Evolutionary conservation across 2,888 invertebrate species (phyloP).

Genomic region (Machimus rusticus): DNA sequence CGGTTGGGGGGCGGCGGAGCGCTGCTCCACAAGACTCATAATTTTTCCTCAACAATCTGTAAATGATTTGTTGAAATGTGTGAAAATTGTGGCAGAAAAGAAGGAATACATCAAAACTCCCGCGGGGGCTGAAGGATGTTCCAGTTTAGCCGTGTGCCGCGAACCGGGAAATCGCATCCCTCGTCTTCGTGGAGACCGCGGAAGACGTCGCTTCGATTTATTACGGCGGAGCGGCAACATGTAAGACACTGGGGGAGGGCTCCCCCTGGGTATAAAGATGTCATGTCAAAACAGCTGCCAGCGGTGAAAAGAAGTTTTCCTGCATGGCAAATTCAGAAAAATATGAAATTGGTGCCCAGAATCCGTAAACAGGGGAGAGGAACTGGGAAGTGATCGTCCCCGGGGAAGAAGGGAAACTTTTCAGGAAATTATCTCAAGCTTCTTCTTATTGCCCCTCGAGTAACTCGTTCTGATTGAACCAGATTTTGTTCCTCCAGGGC

Average conservation of each 20-base stretch:
- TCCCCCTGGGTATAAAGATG: not conserved
- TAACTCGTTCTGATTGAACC: not conserved
- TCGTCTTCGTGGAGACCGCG: not conserved
- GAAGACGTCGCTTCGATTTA: not conserved
- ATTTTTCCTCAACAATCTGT: slow-evolving; percentile 33
- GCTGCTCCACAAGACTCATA: not conserved
- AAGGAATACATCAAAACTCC: slow-evolving; percentile 23
- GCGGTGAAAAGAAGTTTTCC: slow-evolving; percentile 16
- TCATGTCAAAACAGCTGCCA: slow-evolving; percentile 35
- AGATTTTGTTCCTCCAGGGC: not conserved
- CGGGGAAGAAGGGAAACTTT: not conserved
- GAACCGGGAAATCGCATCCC: not conserved
- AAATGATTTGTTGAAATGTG: slow-evolving; percentile 40
- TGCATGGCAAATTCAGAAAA: slow-evolving; percentile 21
- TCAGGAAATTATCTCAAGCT: slow-evolving; percentile 14
- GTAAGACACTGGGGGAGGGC: not conserved
- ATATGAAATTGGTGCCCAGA: slow-evolving; percentile 19
- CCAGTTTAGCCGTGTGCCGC: not conserved
- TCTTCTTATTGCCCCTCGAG: not conserved
- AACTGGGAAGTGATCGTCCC: not conserved
- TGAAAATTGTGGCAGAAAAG: slow-evolving; percentile 28
- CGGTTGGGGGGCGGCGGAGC: not conserved
- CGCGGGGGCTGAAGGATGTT: not conserved
- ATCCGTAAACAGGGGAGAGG: not conserved
- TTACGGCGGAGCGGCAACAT: not conserved